Base-by-base conservation (phyloP, 2,888 invertebrate genomes). In the Drosophila mercatorum region DNA sequence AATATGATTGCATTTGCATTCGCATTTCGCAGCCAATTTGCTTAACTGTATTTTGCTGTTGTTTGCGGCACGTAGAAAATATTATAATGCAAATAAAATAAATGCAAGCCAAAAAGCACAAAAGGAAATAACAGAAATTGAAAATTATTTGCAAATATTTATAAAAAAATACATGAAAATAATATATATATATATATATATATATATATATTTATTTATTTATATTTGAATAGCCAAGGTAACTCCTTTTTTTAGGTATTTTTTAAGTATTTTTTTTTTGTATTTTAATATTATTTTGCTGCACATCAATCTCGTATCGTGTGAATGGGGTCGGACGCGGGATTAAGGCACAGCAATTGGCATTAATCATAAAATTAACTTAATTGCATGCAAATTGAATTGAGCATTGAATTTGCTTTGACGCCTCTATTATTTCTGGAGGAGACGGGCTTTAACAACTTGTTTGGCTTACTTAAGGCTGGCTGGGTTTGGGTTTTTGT, bases 291-390 rank as follows among this genome's bases (percentile, higher is more conserved):
- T 62, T 64, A 49, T 49, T 78, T 83, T 91, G 91, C 90, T 84
- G 88, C 81, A 70, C 90, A 86, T 91, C 91, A 91, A 91, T 91
- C 90, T 81, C 88, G 90, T 84, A 90, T 91, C 90, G 73, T 43
- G 38, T 38, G 38, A 43, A 7, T 46, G 26, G 46, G 49, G 43
- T 26, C 47, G 56, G 92, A 91, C 82, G 72, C 90, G 90, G 83
- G 90, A 91, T 91, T 91, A 91, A 91, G 92, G 90, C 81, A 81
- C 82, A 89, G 89, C 91, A 91, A 89, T 72, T 83, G 72, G 57
- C 66, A 67, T 88, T 89, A 81, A 60, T 72, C 69, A 62, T 88
- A 84, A 68, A 67, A 72, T 79, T 79, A 80, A 76, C 78, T 76
- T 84, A 82, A 75, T 73, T 79, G 76, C 77, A 78, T 69, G 77